Conservation (phyloP, 2,888 invertebrate species). For the Strigamia crassipes region DNA sequence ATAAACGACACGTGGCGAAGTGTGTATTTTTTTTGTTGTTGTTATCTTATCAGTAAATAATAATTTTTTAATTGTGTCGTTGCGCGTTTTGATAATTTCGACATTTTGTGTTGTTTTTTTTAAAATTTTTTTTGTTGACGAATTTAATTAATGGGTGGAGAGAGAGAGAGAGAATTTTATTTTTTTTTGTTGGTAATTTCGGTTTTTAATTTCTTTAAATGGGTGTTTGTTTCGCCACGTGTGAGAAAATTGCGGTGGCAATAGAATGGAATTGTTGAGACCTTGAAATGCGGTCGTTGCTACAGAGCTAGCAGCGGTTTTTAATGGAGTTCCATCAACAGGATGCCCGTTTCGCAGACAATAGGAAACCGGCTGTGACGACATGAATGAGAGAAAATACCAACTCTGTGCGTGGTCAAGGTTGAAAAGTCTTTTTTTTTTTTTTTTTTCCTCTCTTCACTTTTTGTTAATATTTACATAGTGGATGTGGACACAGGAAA, state of each 20-base stretch:
- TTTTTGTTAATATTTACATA: background rate
- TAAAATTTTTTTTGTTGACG: background rate
- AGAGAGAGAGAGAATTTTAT: background rate
- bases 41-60: background rate
- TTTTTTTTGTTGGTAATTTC: background rate
- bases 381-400: background rate
- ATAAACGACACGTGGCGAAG: background rate
- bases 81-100: background rate
- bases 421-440: background rate
- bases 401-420: conserved; percentile 4
- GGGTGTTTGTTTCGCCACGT: conserved; percentile 25
- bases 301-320: conserved; percentile 6
- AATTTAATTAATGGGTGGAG: background rate
- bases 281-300: conserved; percentile 30
- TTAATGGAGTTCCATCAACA: conserved; percentile 18
- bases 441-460: too few relatives aligned
- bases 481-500: background rate
- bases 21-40: background rate
- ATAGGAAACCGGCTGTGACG: conserved; percentile 26
- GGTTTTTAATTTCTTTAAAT: background rate
- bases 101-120: background rate
- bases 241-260: conserved; percentile 1
- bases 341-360: conserved; percentile 22
- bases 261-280: background rate
- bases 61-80: background rate